phyloP scores from a whole-genome alignment of 2,888 invertebrate genomes.

The Protodeltote pygarga region DNA sequence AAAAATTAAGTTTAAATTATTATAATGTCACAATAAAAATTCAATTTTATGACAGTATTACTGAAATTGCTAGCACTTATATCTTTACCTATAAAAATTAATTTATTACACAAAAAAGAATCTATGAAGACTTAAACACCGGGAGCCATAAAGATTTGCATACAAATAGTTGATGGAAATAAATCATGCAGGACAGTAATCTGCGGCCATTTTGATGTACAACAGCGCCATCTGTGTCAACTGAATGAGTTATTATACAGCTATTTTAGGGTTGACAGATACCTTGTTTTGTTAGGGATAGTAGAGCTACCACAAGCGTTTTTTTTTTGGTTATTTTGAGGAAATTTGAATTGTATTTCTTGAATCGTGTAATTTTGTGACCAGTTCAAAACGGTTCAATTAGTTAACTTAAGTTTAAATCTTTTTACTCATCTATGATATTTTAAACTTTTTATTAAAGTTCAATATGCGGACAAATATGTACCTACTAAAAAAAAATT shows the following conservation, averaged over 20 bases:
- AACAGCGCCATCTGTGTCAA: slow-evolving; percentile 85
- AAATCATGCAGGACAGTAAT: slow-evolving; percentile 82
- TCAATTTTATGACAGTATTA: slow-evolving; percentile 4
- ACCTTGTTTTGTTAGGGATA: neutral
- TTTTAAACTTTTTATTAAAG: too few relatives aligned
- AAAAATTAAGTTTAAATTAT: neutral
- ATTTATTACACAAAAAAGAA: slow-evolving; percentile 32
- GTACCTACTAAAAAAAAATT: too few relatives aligned
- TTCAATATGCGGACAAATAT: too few relatives aligned
- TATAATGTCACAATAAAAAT: neutral
- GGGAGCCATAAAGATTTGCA: slow-evolving; percentile 69
- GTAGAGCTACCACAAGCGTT: neutral
- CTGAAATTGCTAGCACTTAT: slow-evolving; percentile 18
- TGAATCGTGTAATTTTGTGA: too few relatives aligned
- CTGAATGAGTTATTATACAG: slow-evolving; percentile 82
- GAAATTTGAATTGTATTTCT: slow-evolving; percentile 2
- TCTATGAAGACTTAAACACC: slow-evolving; percentile 53
- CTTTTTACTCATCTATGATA: too few relatives aligned
- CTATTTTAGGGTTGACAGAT: slow-evolving; percentile 64
- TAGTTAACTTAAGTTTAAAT: too few relatives aligned
- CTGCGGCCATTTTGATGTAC: slow-evolving; percentile 83
- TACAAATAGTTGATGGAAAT: slow-evolving; percentile 78
- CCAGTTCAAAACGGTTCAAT: too few relatives aligned
- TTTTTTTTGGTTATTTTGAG: neutral
- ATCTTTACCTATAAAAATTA: slow-evolving; percentile 23